Percentiles rank a stretch among this genome's conserved stretches.
Conservation (phyloP, 92 coral and sea anemone genomes). For the Ricordea florida region DNA sequence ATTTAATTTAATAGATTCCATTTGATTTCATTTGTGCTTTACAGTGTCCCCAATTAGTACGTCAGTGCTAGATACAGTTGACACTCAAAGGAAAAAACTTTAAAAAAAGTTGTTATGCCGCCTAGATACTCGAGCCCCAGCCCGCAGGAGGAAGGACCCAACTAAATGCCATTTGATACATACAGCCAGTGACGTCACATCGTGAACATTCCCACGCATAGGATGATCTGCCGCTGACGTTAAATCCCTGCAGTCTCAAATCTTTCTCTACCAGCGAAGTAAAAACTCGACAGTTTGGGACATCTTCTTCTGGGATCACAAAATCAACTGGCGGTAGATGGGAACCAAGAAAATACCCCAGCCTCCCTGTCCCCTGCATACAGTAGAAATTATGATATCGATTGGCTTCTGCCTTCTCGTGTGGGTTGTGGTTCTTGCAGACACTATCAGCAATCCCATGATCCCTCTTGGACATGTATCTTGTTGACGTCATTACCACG, state of each 20-base stretch:
- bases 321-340: constrained; percentile 73
- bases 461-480: constrained; percentile 69
- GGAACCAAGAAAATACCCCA: constrained; percentile 69
- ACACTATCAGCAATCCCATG: constrained; percentile 36
- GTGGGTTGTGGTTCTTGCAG: constrained; percentile 43
- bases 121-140: too few relatives aligned
- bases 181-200: constrained; percentile 73
- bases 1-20: too few relatives aligned
- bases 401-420: constrained; percentile 2
- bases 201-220: constrained; percentile 79
- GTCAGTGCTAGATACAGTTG: too few relatives aligned
- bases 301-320: constrained; percentile 71
- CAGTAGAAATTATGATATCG: constrained; percentile 68
- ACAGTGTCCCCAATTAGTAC: too few relatives aligned
- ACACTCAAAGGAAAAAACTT: too few relatives aligned
- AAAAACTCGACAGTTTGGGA: constrained; percentile 64
- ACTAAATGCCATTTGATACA: constrained; percentile 76
- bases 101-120: too few relatives aligned
- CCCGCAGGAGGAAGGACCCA: constrained; percentile 57
- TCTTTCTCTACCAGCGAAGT: constrained; percentile 83
- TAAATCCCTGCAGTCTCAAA: constrained; percentile 76
- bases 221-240: constrained; percentile 83
- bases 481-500: constrained; percentile 58
- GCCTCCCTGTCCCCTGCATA: constrained; percentile 62
- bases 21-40: too few relatives aligned